phyloP scores from a whole-genome alignment of 1,140 invertebrate species.

The Pseudoatta argentina region DNA sequence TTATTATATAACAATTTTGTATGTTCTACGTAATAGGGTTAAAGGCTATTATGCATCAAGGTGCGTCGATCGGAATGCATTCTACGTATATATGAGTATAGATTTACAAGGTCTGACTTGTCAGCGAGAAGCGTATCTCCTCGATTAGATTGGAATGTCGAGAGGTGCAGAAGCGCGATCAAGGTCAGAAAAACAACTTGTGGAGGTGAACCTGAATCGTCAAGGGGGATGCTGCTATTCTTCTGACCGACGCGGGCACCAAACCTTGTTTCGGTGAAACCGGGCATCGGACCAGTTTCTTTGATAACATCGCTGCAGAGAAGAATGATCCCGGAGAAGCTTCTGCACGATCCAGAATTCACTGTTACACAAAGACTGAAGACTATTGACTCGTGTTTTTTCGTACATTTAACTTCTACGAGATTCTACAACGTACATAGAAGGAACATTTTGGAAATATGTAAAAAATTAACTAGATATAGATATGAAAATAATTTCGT shows the following conservation, averaged over 20 bases:
- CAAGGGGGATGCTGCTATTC: slow-evolving; percentile 17
- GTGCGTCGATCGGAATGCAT: slow-evolving; percentile 21
- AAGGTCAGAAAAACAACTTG: slow-evolving; percentile 66
- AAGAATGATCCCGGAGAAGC: slow-evolving; percentile 12
- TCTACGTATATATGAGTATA: background rate
- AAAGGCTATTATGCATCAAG: slow-evolving; percentile 22
- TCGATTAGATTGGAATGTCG: slow-evolving; percentile 72
- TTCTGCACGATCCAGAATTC: slow-evolving; percentile 5
- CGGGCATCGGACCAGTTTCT: slow-evolving; percentile 35
- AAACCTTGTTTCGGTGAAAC: slow-evolving; percentile 37
- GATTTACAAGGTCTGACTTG: slow-evolving; percentile 13
- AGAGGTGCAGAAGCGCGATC: slow-evolving; percentile 63
- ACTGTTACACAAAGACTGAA: background rate
- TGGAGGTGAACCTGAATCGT: slow-evolving; percentile 38
- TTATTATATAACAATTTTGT: slow-evolving; percentile 18
- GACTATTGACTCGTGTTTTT: background rate
- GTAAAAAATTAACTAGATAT: no score
- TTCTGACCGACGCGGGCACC: background rate
- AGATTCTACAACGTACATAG: background rate
- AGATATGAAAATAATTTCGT: no score
- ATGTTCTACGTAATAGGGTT: background rate
- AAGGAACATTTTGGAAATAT: background rate
- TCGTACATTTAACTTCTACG: background rate
- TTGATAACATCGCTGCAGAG: slow-evolving; percentile 40
- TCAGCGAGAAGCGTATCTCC: slow-evolving; percentile 59